These are phyloP conservation scores for Oreotragus oreotragus DNA, from an alignment of 2,113 vertebrate species.

Conservation along the genomic window DNA sequence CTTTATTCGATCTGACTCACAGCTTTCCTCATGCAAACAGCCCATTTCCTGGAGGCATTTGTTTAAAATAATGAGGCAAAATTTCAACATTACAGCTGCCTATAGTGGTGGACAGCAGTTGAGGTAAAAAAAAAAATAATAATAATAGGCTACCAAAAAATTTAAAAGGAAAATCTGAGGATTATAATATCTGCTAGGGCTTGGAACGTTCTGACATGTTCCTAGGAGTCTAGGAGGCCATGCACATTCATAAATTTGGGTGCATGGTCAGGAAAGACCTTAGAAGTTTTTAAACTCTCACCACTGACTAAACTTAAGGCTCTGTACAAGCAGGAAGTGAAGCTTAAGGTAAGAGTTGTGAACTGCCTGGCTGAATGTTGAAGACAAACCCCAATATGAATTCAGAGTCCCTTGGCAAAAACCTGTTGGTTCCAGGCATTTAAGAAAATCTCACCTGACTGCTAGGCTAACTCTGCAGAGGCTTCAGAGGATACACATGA, in stretches of 20 bases:
- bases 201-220: conserved; percentile 1
- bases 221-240: background rate
- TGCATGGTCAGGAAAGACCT: background rate
- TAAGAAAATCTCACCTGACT: background rate
- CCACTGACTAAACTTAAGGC: background rate
- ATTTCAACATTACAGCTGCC: background rate
- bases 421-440: background rate
- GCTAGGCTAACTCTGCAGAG: background rate
- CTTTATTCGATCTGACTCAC: conserved; percentile 18
- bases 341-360: background rate
- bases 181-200: background rate
- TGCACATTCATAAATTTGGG: background rate
- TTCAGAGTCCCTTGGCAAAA: background rate
- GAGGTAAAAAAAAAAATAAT: background rate
- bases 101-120: background rate
- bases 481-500: background rate
- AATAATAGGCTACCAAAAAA: background rate
- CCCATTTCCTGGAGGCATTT: background rate
- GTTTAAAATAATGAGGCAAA: background rate
- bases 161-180: background rate
- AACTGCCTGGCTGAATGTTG: background rate
- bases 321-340: background rate
- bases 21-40: background rate
- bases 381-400: background rate
- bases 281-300: background rate